Conservation (phyloP, 1,140 invertebrate genomes). For the Myzus persicae region DNA sequence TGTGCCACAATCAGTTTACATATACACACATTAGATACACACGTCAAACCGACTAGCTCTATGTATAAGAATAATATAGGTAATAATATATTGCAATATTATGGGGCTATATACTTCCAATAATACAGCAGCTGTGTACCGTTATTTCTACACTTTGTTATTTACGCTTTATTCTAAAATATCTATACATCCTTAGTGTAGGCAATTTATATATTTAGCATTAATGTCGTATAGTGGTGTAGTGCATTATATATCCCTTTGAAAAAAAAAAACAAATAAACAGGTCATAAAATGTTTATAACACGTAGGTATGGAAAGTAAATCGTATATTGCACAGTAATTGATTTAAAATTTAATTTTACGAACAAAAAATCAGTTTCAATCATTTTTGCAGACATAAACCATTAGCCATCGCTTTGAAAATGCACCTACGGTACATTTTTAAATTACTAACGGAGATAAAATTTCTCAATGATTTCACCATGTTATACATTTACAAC, state of each 20-base stretch:
- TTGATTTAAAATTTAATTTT: constrained; percentile 9
- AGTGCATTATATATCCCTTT: not conserved
- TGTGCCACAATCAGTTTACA: constrained; percentile 7
- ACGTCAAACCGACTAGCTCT: not conserved
- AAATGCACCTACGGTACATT: not conserved
- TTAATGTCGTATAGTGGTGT: not conserved
- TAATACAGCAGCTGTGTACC: not conserved
- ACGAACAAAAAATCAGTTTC: not conserved
- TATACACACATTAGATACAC: constrained; percentile 22
- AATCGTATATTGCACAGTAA: not conserved
- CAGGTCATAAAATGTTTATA: constrained; percentile 21
- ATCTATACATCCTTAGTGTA: not conserved
- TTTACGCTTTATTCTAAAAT: not conserved
- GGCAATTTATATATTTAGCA: not conserved
- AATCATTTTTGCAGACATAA: not conserved
- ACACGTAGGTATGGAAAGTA: not conserved
- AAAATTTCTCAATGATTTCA: not conserved
- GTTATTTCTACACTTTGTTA: constrained; percentile 17
- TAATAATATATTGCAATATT: constrained; percentile 32
- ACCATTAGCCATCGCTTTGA: not conserved
- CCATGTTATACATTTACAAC: not conserved
- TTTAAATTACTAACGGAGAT: not conserved
- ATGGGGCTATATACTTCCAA: not conserved
- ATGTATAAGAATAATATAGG: not conserved
- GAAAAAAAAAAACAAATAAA: not conserved